phyloP scores from a whole-genome alignment of 2,888 invertebrate genomes.

The Trissolcus japonicus region DNA sequence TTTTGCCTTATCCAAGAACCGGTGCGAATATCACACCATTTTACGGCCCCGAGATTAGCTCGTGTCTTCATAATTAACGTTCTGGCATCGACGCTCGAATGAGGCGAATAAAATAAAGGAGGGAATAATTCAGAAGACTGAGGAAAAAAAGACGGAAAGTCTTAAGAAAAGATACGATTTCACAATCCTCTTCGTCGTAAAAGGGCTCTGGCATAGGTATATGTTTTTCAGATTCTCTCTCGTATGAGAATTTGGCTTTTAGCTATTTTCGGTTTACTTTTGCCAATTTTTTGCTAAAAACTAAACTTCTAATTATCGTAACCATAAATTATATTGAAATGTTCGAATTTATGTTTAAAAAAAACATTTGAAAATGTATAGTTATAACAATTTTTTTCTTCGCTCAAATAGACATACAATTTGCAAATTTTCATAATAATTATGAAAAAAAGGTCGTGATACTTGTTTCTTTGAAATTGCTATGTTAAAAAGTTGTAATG shows the following conservation, averaged over 20 bases:
- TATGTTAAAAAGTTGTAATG: conserved; percentile 32
- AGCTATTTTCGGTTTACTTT: not conserved
- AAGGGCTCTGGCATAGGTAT: conserved; percentile 41
- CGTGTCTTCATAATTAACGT: conserved; percentile 58
- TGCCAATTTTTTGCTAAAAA: not conserved
- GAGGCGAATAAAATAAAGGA: conserved; percentile 57
- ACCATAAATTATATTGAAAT: not conserved
- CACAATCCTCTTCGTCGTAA: conserved; percentile 53
- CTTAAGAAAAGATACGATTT: conserved; percentile 52
- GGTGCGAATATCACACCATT: conserved; percentile 71
- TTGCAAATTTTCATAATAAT: conserved; percentile 23
- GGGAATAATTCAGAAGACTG: conserved; percentile 53
- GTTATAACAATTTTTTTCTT: not conserved
- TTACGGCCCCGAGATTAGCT: conserved; percentile 62
- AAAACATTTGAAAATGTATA: not conserved
- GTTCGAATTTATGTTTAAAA: too few relatives aligned
- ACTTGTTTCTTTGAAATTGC: conserved; percentile 32
- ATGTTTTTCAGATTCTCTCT: conserved; percentile 48
- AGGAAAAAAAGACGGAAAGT: conserved; percentile 48
- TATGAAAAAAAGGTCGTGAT: conserved; percentile 30
- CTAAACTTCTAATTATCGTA: not conserved
- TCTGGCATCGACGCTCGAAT: conserved; percentile 57
- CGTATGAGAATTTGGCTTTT: conserved; percentile 46
- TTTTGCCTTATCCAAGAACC: conserved; percentile 68
- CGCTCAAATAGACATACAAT: not conserved